Conservation (phyloP, 1,140 invertebrate genomes). For the Condylostylus longicornis region DNA sequence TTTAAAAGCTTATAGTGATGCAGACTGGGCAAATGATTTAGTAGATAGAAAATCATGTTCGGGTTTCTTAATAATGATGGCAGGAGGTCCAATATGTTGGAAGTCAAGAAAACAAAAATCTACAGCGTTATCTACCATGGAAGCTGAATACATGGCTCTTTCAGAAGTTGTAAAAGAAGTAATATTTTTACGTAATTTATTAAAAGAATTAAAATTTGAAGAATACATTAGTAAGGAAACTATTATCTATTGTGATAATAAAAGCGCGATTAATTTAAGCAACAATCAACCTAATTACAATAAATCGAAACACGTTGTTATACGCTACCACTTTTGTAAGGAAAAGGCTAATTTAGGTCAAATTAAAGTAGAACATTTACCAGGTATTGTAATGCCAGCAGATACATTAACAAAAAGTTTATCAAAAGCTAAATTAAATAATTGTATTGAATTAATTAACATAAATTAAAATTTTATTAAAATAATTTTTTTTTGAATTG, state of each 20-base stretch:
- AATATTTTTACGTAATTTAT: conserved; percentile 12
- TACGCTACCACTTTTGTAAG: conserved; percentile 13
- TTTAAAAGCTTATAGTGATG: conserved; percentile 4
- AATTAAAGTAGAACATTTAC: too few relatives aligned
- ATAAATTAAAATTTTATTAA: too few relatives aligned
- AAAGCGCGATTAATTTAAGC: conserved; percentile 12
- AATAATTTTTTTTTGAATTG: too few relatives aligned
- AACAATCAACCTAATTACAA: conserved; percentile 15
- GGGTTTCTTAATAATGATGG: conserved; percentile 21
- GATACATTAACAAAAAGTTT: too few relatives aligned
- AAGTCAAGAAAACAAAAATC: conserved; percentile 21
- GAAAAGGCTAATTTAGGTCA: too few relatives aligned
- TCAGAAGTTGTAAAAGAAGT: conserved; percentile 15
- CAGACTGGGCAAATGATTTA: conserved; percentile 22
- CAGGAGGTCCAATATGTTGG: conserved; percentile 16
- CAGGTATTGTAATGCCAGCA: too few relatives aligned
- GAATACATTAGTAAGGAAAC: neutral
- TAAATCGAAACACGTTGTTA: conserved; percentile 22
- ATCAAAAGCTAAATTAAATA: too few relatives aligned
- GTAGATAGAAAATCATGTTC: conserved; percentile 22
- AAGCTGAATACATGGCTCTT: conserved; percentile 31
- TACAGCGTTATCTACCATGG: conserved; percentile 23
- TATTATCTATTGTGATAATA: conserved; percentile 9
- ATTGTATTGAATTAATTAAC: too few relatives aligned
- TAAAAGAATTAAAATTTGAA: conserved; percentile 8